A percentile compares a stretch with the other conserved stretches of the same genome.
phyloP scores from a whole-genome alignment of 2,113 vertebrate genomes.

The Chloebia gouldiae region DNA sequence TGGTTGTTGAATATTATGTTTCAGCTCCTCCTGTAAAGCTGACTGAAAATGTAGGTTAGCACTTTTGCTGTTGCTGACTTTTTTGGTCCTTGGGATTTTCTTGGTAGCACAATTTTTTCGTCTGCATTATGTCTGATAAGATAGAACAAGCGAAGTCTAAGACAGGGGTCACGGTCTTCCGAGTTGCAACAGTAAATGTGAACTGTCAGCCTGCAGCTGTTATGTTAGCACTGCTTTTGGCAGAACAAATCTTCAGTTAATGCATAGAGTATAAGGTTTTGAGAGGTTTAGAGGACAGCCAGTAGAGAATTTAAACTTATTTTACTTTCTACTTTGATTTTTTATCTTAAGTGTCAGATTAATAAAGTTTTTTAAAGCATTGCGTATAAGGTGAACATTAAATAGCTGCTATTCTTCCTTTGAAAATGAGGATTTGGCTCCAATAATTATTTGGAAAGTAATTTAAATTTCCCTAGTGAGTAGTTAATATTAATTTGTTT shows the following conservation, averaged over 20 bases:
- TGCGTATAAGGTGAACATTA: neutral
- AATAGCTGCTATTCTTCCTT: neutral
- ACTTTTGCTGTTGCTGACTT: constrained; percentile 15
- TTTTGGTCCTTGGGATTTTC: constrained; percentile 57
- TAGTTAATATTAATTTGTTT: neutral
- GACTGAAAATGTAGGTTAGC: constrained; percentile 1
- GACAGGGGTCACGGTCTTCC: constrained; percentile 36
- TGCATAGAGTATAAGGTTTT: neutral
- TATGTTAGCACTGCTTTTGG: constrained; percentile 27
- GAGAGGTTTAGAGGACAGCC: constrained; percentile 34
- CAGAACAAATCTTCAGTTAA: constrained; percentile 52
- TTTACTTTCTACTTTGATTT: neutral
- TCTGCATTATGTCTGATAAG: constrained; percentile 54
- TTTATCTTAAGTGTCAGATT: neutral
- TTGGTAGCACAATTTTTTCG: neutral
- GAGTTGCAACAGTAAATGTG: constrained; percentile 43
- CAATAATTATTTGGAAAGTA: neutral
- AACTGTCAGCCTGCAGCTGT: constrained; percentile 66
- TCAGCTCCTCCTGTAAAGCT: neutral
- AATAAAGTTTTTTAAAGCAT: neutral
- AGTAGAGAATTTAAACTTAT: constrained; percentile 9
- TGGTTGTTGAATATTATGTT: neutral
- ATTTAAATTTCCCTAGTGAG: neutral
- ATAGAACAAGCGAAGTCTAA: constrained; percentile 38
- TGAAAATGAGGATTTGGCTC: neutral